phyloP scores from a whole-genome alignment of 2,113 vertebrate genomes.

The Pluvialis apricaria region DNA sequence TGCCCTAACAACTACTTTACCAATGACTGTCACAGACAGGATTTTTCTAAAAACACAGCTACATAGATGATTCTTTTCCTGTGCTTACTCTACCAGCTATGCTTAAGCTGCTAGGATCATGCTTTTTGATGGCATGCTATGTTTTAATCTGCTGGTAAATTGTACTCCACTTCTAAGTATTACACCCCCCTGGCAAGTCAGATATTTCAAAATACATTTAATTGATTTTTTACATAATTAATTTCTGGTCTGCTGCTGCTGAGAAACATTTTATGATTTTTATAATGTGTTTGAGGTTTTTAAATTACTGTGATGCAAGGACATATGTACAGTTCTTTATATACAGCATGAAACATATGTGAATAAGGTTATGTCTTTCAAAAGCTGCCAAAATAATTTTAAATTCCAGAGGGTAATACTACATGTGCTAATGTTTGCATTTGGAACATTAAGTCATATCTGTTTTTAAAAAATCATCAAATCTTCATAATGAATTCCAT shows the following conservation, averaged over 20 bases:
- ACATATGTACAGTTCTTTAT: background rate
- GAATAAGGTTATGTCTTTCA: background rate
- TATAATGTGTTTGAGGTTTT: background rate
- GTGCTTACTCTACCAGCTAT: background rate
- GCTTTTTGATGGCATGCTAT: background rate
- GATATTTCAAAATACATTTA: background rate
- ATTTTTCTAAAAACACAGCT: background rate
- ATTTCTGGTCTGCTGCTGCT: background rate
- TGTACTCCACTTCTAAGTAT: background rate
- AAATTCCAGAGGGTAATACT: background rate
- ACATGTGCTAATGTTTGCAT: background rate
- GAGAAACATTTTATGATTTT: background rate
- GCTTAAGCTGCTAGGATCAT: background rate
- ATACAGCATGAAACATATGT: background rate
- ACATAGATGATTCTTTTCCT: background rate
- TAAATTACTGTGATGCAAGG: background rate
- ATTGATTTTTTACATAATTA: background rate
- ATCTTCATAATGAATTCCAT: background rate
- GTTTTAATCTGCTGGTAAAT: background rate
- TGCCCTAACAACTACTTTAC: background rate
- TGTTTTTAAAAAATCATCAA: background rate
- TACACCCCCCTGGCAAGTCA: background rate
- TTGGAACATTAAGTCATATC: background rate
- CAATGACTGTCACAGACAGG: background rate
- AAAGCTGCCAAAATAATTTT: background rate